These are phyloP conservation scores for Herminia tarsipennalis DNA, from an alignment of 2,888 invertebrate genomes.

Conservation along the genomic window DNA sequence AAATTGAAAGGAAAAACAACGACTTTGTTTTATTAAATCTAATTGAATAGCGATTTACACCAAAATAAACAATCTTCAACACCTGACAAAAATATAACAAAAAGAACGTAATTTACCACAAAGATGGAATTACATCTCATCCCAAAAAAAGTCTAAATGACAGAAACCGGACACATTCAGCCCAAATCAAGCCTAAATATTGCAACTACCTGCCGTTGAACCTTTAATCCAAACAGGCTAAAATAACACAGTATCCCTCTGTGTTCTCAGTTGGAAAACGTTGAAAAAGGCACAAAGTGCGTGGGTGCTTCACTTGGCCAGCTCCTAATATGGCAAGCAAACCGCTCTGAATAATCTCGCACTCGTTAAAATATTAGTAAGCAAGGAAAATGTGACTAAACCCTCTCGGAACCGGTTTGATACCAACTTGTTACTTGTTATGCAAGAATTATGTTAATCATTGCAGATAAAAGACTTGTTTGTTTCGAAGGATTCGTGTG, in stretches of 20 bases:
- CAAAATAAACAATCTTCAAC: too few species aligned
- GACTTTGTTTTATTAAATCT: too few species aligned
- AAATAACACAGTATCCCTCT: conserved; percentile 7
- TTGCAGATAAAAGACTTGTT: too few species aligned
- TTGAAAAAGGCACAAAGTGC: conserved; percentile 39
- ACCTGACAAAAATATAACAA: too few species aligned
- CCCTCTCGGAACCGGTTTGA: conserved; percentile 30
- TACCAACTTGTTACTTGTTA: not conserved
- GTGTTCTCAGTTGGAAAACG: conserved; percentile 35
- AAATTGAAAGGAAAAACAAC: too few species aligned
- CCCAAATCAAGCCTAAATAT: not conserved
- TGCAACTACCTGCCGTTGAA: not conserved
- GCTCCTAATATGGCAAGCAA: conserved; percentile 53
- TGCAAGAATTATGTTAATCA: conserved; percentile 5
- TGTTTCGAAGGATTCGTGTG: too few species aligned
- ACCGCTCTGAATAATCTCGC: conserved; percentile 47
- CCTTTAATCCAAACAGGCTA: not conserved
- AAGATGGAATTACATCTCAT: too few species aligned
- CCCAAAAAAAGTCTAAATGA: too few species aligned
- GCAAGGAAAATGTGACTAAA: conserved; percentile 40
- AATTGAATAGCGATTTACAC: too few species aligned
- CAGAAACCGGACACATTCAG: not conserved
- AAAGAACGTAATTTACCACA: too few species aligned
- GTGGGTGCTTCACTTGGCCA: conserved; percentile 53
- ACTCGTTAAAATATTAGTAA: conserved; percentile 35